Evolutionary conservation across 2,113 vertebrate genomes (phyloP).

Genomic region (Oreochromis tanganicae): DNA sequence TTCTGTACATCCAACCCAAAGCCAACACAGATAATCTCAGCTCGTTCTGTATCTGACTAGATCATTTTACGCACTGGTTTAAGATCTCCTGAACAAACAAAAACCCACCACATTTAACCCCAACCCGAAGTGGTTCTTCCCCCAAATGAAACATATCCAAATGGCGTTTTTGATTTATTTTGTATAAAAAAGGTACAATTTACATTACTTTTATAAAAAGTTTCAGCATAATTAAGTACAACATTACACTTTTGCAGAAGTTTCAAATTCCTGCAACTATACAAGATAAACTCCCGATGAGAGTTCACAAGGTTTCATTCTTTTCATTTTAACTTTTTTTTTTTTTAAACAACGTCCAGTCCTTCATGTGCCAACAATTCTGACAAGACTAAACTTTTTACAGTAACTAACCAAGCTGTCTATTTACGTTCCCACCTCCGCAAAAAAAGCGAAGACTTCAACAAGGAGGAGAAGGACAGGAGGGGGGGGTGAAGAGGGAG

Average conservation of each 20-base stretch:
- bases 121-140: neutral
- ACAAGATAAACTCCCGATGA: slow-evolving; percentile 89
- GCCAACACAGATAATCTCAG: neutral
- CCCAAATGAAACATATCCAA: slow-evolving; percentile 67
- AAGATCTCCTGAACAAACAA: neutral
- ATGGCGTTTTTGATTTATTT: slow-evolving; percentile 97
- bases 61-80: slow-evolving; percentile 6
- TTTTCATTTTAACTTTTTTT: slow-evolving; percentile 73
- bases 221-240: slow-evolving; percentile 98
- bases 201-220: slow-evolving; percentile 99
- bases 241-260: slow-evolving; percentile 98
- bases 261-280: slow-evolving; percentile 90
- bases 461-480: slow-evolving; percentile 63
- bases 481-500: neutral
- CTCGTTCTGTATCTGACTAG: neutral
- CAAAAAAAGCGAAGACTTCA: slow-evolving; percentile 87
- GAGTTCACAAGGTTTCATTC: slow-evolving; percentile 89
- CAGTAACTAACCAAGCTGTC: slow-evolving; percentile 88
- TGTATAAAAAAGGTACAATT: slow-evolving; percentile 97
- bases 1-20: neutral
- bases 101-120: neutral
- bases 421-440: slow-evolving; percentile 91
- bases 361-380: slow-evolving; percentile 84
- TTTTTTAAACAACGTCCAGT: slow-evolving; percentile 81
- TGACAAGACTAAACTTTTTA: slow-evolving; percentile 83